phyloP scores from a whole-genome alignment of 2,113 vertebrate species.

The Oenanthe oenanthe region DNA sequence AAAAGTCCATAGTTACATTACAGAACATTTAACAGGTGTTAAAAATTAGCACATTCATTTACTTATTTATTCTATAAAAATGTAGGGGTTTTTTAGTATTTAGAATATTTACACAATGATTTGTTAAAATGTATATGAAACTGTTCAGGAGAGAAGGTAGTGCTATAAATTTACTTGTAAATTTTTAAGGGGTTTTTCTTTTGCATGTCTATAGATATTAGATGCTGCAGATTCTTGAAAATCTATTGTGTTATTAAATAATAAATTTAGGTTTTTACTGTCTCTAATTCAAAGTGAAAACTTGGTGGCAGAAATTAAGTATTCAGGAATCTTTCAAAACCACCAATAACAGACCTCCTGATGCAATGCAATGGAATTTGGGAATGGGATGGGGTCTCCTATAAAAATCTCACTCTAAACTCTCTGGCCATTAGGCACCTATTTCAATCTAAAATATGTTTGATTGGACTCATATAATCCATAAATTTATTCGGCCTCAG shows the following conservation, averaged over 20 bases:
- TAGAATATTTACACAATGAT: not conserved
- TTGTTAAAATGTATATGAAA: not conserved
- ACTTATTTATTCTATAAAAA: not conserved
- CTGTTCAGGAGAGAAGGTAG: rapidly evolving
- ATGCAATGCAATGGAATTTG: not conserved
- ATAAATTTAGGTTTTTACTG: not conserved
- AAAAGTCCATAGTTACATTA: not conserved
- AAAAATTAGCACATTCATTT: not conserved
- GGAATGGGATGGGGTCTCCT: not conserved
- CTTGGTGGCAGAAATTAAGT: not conserved
- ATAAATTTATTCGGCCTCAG: not conserved
- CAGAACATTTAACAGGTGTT: not conserved
- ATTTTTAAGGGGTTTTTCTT: rapidly evolving
- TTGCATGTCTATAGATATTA: not conserved
- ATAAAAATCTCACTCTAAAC: not conserved
- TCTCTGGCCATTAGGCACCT: not conserved
- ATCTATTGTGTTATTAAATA: not conserved
- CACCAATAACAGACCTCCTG: not conserved
- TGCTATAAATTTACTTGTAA: not conserved
- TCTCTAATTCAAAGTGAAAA: not conserved
- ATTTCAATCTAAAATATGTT: not conserved
- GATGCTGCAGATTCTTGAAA: not conserved
- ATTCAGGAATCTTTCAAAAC: not conserved
- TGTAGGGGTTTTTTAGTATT: not conserved
- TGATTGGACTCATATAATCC: not conserved